Base-by-base conservation (phyloP, 1,140 invertebrate species). In the Leptopilina clavipes region DNA sequence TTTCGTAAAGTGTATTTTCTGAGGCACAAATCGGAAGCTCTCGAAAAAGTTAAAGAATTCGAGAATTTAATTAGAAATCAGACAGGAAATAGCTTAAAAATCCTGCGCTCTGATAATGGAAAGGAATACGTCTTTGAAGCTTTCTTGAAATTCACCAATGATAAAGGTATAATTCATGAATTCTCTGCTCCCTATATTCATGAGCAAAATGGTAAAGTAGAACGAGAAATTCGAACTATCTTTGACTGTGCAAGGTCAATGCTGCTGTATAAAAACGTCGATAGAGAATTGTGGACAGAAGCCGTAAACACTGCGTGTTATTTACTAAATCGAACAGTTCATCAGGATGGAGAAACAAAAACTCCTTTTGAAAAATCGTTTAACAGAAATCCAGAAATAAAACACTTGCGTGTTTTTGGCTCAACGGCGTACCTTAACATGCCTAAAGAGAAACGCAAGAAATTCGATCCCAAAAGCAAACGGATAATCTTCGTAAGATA, bases 201-300 rank as follows among this genome's bases (percentile, higher is more conserved):
- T 17, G 79, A 90, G 73, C 86, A 88, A 81, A 90, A 89, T 56
- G 87, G 86, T 0, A 56, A 81, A 7, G 81, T 83, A 22, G 89
- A 91, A 75, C 71, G 86, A 65, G 83, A 85, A 52, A 88, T 90
- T 80, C 70, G 86, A 18, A 12, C 52, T 11, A 72, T 75, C 3
- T 40, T 75, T 14, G 71, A 75, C 10, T 31, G 3, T 2, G 44
- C 52, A 3, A 43, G 76, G n/a, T 45, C 40, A 22, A 75, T 78
- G 52, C 3, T 78, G 2, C 0, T 65, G 0, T 37, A 14, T 88
- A 25, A 3, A 19, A 22, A 9, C 5, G 6, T 31, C 6, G 6
- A 31, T 31, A 1, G 25, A 31, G 25, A 31, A 31, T 31, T 73
- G 1, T 79, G 71, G 71, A 10, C 56, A 14, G 71, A 79, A 71